phyloP scores from a whole-genome alignment of 1,140 invertebrate genomes.

The Euura lappo region DNA sequence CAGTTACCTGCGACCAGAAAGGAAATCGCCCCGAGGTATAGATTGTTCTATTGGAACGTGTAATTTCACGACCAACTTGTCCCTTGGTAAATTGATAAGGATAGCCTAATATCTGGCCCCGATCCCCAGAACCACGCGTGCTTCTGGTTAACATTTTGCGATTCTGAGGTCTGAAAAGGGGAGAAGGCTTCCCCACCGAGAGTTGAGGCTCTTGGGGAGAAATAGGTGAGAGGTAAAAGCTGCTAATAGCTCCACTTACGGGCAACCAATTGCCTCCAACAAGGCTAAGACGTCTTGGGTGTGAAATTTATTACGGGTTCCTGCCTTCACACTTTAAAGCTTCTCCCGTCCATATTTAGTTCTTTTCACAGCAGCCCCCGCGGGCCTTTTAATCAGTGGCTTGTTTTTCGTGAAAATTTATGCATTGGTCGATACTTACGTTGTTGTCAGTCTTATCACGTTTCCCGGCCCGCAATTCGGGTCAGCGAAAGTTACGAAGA shows the following conservation, averaged over 20 bases:
- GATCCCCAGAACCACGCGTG: neutral
- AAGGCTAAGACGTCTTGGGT: neutral
- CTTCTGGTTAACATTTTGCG: neutral
- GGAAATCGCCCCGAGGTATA: neutral
- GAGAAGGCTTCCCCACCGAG: neutral
- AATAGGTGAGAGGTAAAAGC: slow-evolving; percentile 11
- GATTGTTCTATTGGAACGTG: neutral
- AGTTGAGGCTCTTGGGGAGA: neutral
- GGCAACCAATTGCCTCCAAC: slow-evolving; percentile 1
- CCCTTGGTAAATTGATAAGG: neutral
- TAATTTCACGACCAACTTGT: too few relatives aligned
- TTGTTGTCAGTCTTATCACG: too few relatives aligned
- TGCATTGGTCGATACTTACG: too few relatives aligned
- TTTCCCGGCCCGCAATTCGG: neutral
- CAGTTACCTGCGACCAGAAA: neutral
- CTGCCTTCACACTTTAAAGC: neutral
- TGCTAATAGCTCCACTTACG: slow-evolving; percentile 8
- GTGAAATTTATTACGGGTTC: neutral
- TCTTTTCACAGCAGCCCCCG: too few relatives aligned
- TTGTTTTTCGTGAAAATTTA: too few relatives aligned
- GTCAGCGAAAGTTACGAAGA: neutral
- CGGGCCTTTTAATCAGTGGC: too few relatives aligned
- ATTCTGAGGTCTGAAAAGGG: neutral
- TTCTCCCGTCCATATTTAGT: neutral
- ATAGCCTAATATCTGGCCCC: neutral